Evolutionary conservation across 2,888 invertebrate genomes (phyloP), one percentile per base, ranked within the genome.

Genomic region (Nemotelus pantherinus): DNA sequence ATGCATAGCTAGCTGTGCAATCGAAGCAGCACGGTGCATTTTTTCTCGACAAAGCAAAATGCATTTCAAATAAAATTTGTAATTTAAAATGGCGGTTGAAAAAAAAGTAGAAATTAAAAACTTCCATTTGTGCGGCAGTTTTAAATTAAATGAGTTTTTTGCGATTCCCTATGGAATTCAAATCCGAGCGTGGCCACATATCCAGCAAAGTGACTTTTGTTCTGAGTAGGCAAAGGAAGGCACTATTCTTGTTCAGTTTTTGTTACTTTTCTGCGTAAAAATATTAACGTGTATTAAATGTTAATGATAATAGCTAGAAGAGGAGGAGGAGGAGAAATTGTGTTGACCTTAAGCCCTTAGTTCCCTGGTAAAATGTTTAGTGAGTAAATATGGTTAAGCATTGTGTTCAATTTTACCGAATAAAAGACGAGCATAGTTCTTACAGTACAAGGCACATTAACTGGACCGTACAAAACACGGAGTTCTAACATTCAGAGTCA

Each of bases 151-250:
- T 67, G 48, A 7, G 9, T 45, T 53, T 48, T 67, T 76, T 65
- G 67, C 65, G 71, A 45, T 63, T 71, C 43, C 67, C 76, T 57
- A 67, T 67, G 44, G 48, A 48, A 4, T 53, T 44, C 70, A 41
- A 70, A 70, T 3, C 45, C 10, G 44, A 44, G 43, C 53, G 68
- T 50, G 2, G 39, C 70, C 70, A n/a, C 48, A 68, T 70, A 41
- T 70, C 53, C 70, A 43, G 53, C 70, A 55, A 53, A 70, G 47
- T 39, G 44, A n/a, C 57, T 48, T 3, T 72, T 25, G 58, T 71
- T 71, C n/a, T 72, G 72, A 47, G 58, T 57, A 47, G 68, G 68
- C 53, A 57, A 72, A 60, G 63, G 63, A 74, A 74, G 74, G 74
- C 74, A 74, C 74, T 74, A 58, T 41, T 60, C 60, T 60, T 60